Conservation (phyloP, 2,888 invertebrate genomes). For the Polymixis flavicincta region DNA sequence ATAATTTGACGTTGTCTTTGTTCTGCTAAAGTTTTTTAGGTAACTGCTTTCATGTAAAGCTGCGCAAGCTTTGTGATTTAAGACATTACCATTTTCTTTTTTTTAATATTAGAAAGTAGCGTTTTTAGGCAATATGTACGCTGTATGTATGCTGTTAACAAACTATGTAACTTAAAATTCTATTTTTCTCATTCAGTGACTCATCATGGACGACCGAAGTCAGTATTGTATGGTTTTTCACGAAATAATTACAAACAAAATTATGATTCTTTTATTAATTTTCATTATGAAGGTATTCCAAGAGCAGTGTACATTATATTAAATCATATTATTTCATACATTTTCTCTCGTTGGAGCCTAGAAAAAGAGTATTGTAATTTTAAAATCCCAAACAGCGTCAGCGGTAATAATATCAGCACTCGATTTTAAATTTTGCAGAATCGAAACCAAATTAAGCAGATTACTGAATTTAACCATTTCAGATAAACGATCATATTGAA, state of each 20-base stretch:
- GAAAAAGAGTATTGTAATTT: not conserved
- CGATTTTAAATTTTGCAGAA: constrained; percentile 61
- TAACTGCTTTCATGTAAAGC: constrained; percentile 7
- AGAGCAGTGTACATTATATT: too few species aligned
- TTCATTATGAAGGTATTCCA: not conserved
- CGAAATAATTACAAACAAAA: not conserved
- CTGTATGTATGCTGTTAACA: too few species aligned
- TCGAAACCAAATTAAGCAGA: constrained; percentile 64
- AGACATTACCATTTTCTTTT: not conserved
- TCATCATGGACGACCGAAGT: not conserved
- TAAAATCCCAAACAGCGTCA: constrained; percentile 1
- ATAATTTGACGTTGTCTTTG: constrained; percentile 16
- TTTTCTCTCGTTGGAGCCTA: not conserved
- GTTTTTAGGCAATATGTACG: not conserved
- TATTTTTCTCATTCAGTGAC: not conserved
- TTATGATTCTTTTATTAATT: not conserved
- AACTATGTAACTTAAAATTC: not conserved
- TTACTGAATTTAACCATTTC: constrained; percentile 64
- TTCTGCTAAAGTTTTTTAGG: constrained; percentile 7
- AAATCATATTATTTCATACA: not conserved
- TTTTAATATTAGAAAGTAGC: too few species aligned
- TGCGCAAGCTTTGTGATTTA: constrained; percentile 18
- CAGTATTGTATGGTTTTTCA: not conserved
- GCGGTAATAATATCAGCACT: not conserved
- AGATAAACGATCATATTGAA: constrained; percentile 59